phyloP scores from a whole-genome alignment of 2,888 invertebrate species.

The Eupithecia vulgata region DNA sequence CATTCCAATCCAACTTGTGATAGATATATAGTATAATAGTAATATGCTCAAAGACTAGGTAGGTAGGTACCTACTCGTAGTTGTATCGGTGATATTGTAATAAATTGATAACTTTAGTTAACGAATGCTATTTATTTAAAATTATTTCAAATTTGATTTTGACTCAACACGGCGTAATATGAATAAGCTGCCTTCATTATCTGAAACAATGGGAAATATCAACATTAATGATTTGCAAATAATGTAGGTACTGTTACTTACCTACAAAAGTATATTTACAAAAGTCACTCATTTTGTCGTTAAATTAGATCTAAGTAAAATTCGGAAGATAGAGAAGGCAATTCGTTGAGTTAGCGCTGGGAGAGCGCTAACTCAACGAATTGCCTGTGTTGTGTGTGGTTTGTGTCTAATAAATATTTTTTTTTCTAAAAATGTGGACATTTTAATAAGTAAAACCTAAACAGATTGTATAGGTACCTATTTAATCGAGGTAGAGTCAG shows the following conservation, averaged over 20 bases:
- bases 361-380: no score
- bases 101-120: constrained; percentile 43
- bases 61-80: no score
- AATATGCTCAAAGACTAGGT: constrained; percentile 49
- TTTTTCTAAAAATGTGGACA: no score
- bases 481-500: no score
- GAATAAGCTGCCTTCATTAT: constrained; percentile 77
- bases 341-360: no score
- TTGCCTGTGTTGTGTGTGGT: no score
- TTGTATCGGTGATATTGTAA: constrained; percentile 48
- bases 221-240: constrained; percentile 7
- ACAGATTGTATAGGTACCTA: no score
- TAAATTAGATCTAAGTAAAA: background rate
- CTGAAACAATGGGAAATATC: constrained; percentile 58
- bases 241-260: constrained; percentile 4
- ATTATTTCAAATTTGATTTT: constrained; percentile 52
- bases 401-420: no score
- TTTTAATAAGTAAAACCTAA: no score
- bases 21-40: constrained; percentile 73
- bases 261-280: background rate
- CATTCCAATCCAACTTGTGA: no score
- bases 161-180: constrained; percentile 70
- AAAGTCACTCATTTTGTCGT: background rate
- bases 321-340: no score
- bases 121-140: constrained; percentile 26